Conservation (phyloP, 2,113 vertebrate genomes). For the Brienomyrus longianalis region DNA sequence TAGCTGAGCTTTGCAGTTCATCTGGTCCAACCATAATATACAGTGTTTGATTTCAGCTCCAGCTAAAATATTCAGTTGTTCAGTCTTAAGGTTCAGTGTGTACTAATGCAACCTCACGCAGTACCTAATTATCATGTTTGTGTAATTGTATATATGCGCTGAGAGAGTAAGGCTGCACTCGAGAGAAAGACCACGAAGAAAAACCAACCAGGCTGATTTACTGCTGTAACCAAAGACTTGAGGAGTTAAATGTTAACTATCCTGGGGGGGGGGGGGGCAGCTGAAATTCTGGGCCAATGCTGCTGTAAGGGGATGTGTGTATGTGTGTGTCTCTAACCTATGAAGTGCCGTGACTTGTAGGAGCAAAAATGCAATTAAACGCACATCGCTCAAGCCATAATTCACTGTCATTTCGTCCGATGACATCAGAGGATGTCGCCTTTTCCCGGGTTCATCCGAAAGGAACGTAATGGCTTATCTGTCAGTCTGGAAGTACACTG, state of each 20-base stretch:
- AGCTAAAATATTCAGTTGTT: neutral
- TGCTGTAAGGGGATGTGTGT: neutral
- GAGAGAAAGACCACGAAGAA: too few relatives aligned
- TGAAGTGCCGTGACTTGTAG: slow-evolving; percentile 44
- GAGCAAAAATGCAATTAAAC: slow-evolving; percentile 46
- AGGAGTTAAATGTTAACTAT: neutral
- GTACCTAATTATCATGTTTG: neutral
- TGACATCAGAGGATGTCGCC: neutral
- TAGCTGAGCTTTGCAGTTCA: neutral
- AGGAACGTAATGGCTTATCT: neutral
- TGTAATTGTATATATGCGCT: neutral
- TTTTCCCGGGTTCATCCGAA: neutral
- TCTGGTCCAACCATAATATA: slow-evolving; percentile 16
- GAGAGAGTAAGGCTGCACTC: neutral
- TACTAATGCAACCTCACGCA: neutral
- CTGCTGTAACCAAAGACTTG: neutral
- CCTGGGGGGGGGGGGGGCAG: neutral
- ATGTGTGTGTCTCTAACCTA: neutral
- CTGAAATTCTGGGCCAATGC: neutral
- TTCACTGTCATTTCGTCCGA: slow-evolving; percentile 8
- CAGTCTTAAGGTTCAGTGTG: neutral
- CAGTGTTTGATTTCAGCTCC: neutral
- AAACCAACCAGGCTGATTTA: neutral
- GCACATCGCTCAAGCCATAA: slow-evolving; percentile 22
- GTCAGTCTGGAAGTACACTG: neutral